Evolutionary conservation across 2,888 invertebrate species (phyloP).

Genomic region (Epinotia brunnichana): DNA sequence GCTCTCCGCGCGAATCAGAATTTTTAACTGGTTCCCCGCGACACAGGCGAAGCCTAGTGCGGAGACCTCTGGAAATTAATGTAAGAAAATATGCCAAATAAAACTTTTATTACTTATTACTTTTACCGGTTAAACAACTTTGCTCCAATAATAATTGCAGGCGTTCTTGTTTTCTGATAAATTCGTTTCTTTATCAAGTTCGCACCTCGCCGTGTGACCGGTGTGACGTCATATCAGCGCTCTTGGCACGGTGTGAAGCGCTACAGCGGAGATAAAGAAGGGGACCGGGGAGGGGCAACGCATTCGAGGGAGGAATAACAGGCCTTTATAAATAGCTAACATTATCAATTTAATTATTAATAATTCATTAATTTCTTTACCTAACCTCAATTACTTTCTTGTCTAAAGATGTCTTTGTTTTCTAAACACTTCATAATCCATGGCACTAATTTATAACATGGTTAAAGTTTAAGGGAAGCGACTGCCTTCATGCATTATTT

Average conservation of each 20-base stretch:
- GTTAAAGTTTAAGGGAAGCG: not conserved
- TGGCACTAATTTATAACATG: not conserved
- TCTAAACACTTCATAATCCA: not conserved
- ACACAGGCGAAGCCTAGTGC: too few relatives aligned
- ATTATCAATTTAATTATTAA: not conserved
- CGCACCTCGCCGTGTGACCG: too few relatives aligned
- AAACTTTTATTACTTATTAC: too few relatives aligned
- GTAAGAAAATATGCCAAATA: too few relatives aligned
- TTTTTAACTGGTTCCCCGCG: too few relatives aligned
- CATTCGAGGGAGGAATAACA: too few relatives aligned
- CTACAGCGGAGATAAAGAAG: too few relatives aligned
- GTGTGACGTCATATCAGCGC: too few relatives aligned
- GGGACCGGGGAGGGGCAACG: too few relatives aligned
- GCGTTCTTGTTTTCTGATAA: not conserved
- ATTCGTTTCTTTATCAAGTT: not conserved
- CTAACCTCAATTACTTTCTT: not conserved
- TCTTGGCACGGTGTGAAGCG: too few relatives aligned
- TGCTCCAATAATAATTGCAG: conserved; percentile 2
- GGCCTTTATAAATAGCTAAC: not conserved
- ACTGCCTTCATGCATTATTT: not conserved
- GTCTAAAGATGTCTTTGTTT: not conserved
- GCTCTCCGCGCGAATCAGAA: too few relatives aligned
- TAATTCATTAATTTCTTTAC: not conserved
- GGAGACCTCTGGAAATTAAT: too few relatives aligned
- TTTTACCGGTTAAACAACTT: not conserved